Evolutionary conservation across 2,797 vertebrate genomes (phyloP), one percentile per base, ranked within the genome.

Genomic region (Enteromius fasciolatus): DNA sequence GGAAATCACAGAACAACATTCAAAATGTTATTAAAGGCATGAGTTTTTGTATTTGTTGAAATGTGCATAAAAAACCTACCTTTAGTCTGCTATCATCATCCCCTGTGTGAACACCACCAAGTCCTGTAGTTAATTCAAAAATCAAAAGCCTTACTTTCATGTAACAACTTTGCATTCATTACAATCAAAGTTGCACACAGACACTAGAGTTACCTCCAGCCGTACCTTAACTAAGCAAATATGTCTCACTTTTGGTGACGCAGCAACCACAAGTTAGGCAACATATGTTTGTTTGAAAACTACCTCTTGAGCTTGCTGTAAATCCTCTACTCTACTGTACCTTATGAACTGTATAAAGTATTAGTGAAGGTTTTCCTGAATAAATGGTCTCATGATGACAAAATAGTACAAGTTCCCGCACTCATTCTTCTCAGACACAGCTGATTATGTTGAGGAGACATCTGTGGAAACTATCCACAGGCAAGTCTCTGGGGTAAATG

Each of bases 71-170:
- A 66, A 8, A 15, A 54, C 2, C 39, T 85, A 94, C 94, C 90
- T 89, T 92, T 84, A 87, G 84, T 75, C 86, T 84, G 81, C 64
- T 83, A 18, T 54, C 23, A 6, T 75, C 82, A n/a, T 48, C 75
- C 25, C 78, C 86, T 61, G 41, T 48, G 28, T 91, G 88, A 66
- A 88, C 86, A 89, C 85, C 86, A 25, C 87, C 88, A 54, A 94
- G 89, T 69, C 94, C 94, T 95, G 84, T 39, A 84, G 87, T 79
- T 85, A 0, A 83, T 17, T 25, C 6, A 78, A 61, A 50, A 48
- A 57, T 68, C 3, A 46, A 57, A 74, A 23, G 20, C 31, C 33
- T 59, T 57, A n/a, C 33, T 14, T 41, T 75, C 12, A 3, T 11
- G 18, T 25, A 20, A 54, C 31, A 20, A 3, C 46, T 48, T 48